These are phyloP conservation scores for Pelecanoides urinatrix DNA, from an alignment of 2,113 vertebrate species.

Conservation along the genomic window DNA sequence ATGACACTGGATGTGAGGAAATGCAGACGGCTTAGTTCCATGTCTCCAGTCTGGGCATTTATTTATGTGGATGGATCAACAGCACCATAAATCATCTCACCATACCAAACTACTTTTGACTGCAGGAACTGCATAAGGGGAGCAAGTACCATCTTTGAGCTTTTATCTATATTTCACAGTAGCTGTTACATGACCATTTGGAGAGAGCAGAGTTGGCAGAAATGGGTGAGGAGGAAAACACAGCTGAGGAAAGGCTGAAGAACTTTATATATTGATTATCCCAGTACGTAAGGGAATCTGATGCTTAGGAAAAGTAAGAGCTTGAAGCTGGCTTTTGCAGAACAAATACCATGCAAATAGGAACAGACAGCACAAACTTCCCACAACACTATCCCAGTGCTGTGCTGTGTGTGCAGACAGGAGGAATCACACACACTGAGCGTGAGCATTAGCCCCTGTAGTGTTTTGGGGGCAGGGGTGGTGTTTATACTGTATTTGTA, in stretches of 20 bases:
- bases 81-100: background rate
- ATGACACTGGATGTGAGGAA: background rate
- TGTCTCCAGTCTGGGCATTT: background rate
- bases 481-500: background rate
- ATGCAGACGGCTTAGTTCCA: background rate
- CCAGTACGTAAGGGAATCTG: background rate
- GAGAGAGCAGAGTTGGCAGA: background rate
- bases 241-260: background rate
- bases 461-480: background rate
- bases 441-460: background rate
- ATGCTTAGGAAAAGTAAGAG: background rate
- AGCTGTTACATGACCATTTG: background rate
- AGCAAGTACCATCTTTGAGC: background rate
- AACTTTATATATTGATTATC: background rate
- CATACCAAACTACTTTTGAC: background rate
- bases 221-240: background rate
- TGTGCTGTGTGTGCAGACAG: background rate
- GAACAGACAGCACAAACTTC: background rate
- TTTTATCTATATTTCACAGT: background rate
- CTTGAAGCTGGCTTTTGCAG: background rate
- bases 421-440: background rate
- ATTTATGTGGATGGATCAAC: background rate
- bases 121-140: background rate
- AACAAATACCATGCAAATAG: background rate
- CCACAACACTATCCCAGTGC: background rate